Evolutionary conservation across 2,888 invertebrate genomes (phyloP).

Genomic region (Cataglyphis cursor): DNA sequence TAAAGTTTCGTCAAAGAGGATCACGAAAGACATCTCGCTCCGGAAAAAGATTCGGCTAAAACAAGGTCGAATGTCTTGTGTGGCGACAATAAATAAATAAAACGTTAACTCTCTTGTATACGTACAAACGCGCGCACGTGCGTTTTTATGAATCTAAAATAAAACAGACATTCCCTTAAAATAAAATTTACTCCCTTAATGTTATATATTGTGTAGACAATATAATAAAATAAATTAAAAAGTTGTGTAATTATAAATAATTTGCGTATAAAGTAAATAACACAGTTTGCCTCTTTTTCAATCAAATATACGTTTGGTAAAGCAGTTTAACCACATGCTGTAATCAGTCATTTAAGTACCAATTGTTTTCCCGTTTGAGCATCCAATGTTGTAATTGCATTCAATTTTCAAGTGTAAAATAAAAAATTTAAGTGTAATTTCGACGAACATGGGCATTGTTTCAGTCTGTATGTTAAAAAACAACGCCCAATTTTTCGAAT

Average conservation of each 20-base stretch:
- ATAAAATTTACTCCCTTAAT: neutral
- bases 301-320: constrained; percentile 25
- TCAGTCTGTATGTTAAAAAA: constrained; percentile 37
- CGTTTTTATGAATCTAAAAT: neutral
- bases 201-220: neutral
- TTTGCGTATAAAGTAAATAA: neutral
- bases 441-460: constrained; percentile 18
- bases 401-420: constrained; percentile 8
- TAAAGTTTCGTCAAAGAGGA: constrained; percentile 76
- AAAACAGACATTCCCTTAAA: neutral
- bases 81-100: constrained; percentile 34
- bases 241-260: neutral
- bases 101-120: neutral
- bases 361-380: neutral
- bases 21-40: constrained; percentile 26
- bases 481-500: constrained; percentile 34
- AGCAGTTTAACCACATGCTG: neutral
- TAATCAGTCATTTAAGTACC: neutral
- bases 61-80: constrained; percentile 22
- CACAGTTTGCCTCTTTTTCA: neutral
- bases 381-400: constrained; percentile 4
- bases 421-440: constrained; percentile 6
- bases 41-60: constrained; percentile 38
- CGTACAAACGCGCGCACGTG: neutral
- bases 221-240: neutral